Conservation (phyloP, 1,140 invertebrate genomes). For the Plectrocnemia conspersa region DNA sequence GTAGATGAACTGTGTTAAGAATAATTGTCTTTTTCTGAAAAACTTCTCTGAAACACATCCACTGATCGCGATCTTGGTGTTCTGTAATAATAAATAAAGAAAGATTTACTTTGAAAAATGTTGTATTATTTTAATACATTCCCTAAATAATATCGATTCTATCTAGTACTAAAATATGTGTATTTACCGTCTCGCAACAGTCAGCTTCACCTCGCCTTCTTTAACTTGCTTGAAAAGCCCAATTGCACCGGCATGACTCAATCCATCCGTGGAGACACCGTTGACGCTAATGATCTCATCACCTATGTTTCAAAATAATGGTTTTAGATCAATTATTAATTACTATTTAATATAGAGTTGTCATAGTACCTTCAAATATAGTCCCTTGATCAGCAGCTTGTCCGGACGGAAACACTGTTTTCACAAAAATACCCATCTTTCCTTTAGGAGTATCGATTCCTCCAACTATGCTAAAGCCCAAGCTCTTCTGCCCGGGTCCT, state of each 20-base stretch:
- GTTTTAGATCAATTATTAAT: not conserved
- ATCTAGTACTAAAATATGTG: not conserved
- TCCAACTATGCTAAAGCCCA: constrained; percentile 90
- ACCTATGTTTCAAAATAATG: constrained; percentile 53
- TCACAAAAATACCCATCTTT: constrained; percentile 86
- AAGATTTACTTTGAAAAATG: constrained; percentile 20
- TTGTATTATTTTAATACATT: constrained; percentile 6
- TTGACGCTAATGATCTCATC: constrained; percentile 92
- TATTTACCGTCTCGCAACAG: constrained; percentile 68
- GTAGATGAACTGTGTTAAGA: not conserved
- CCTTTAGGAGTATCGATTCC: constrained; percentile 84
- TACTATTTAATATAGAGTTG: constrained; percentile 9
- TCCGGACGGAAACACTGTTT: constrained; percentile 83
- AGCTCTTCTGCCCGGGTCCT: constrained; percentile 75
- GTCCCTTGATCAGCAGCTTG: constrained; percentile 78
- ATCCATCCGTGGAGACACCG: constrained; percentile 71
- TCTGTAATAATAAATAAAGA: constrained; percentile 39
- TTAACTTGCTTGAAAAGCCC: constrained; percentile 85
- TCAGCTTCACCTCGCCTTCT: constrained; percentile 76
- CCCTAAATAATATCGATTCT: too few species aligned
- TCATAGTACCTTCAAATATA: constrained; percentile 72
- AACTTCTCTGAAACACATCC: constrained; percentile 49
- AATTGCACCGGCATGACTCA: constrained; percentile 86
- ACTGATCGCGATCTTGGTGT: constrained; percentile 53
- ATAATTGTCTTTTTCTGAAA: constrained; percentile 37